A percentile compares a stretch with the other conserved stretches of the same genome.
Evolutionary conservation across 2,113 vertebrate genomes (phyloP).

Genomic region (Hydropotes inermis): DNA sequence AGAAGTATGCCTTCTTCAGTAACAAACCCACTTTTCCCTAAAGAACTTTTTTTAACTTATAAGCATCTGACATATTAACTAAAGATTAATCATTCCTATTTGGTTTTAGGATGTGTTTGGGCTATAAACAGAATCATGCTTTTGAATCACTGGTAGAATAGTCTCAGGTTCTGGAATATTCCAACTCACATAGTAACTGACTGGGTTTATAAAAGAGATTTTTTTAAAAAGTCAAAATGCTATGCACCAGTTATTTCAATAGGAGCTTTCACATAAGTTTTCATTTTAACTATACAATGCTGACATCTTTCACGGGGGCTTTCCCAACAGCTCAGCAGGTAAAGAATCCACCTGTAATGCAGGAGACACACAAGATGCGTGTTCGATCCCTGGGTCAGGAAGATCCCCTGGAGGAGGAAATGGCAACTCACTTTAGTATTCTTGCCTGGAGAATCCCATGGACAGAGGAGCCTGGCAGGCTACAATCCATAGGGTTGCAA

Average conservation of each 20-base stretch:
- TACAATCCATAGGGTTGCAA: not conserved
- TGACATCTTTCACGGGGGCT: not conserved
- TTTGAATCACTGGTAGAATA: conserved; percentile 12
- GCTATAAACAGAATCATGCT: not conserved
- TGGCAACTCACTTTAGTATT: not conserved
- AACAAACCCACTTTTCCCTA: not conserved
- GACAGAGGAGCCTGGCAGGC: not conserved
- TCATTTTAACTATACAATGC: not conserved
- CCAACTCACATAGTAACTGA: not conserved
- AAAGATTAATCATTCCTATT: not conserved
- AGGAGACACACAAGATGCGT: not conserved
- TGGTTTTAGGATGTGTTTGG: not conserved
- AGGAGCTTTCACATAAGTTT: not conserved
- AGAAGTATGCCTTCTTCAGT: not conserved
- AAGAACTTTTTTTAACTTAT: not conserved
- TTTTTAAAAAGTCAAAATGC: not conserved
- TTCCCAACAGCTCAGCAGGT: not conserved
- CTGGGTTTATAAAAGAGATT: not conserved
- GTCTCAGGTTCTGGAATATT: conserved; percentile 5
- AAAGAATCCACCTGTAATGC: not conserved
- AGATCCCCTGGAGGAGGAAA: not conserved
- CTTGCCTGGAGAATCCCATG: not conserved
- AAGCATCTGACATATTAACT: not conserved
- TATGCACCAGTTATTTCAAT: not conserved
- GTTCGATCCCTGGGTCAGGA: not conserved